Evolutionary conservation across 2,113 vertebrate species (phyloP).

Genomic region (Dasypus novemcinctus): DNA sequence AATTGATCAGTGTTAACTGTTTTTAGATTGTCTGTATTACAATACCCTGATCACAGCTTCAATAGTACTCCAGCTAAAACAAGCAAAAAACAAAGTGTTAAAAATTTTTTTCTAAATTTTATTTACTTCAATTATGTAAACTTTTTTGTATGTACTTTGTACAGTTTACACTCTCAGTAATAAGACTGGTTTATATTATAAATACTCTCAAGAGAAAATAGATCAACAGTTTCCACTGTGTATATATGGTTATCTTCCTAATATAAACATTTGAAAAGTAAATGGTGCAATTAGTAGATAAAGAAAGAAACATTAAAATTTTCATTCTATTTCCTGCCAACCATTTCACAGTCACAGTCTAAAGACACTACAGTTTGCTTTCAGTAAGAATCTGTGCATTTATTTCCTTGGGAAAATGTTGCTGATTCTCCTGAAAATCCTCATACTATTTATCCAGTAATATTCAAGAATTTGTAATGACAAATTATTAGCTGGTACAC

Average conservation of each 20-base stretch:
- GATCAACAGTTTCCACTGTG: slow-evolving; percentile 2
- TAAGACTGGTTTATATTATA: slow-evolving; percentile 18
- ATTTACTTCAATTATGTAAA: slow-evolving; percentile 27
- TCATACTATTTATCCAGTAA: slow-evolving; percentile 25
- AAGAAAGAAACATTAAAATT: slow-evolving; percentile 41
- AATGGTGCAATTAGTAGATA: slow-evolving; percentile 56
- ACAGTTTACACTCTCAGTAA: slow-evolving; percentile 39
- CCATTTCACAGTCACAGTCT: slow-evolving; percentile 61
- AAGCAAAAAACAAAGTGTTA: slow-evolving; percentile 32
- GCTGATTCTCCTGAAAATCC: slow-evolving; percentile 4
- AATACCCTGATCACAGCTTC: slow-evolving; percentile 32
- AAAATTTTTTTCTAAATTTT: slow-evolving; percentile 22
- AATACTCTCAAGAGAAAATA: slow-evolving; percentile 40
- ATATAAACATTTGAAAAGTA: slow-evolving; percentile 64
- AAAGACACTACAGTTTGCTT: slow-evolving; percentile 18
- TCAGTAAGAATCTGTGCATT: not conserved
- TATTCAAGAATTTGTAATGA: slow-evolving; percentile 35
- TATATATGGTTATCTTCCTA: slow-evolving; percentile 59
- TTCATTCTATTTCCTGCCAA: slow-evolving; percentile 36
- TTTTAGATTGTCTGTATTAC: slow-evolving; percentile 5
- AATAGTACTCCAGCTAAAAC: slow-evolving; percentile 23
- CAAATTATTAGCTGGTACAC: slow-evolving; percentile 4
- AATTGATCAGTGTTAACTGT: slow-evolving; percentile 23
- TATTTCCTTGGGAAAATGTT: slow-evolving; percentile 26
- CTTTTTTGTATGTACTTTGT: slow-evolving; percentile 31